A percentile compares a stretch with the other conserved stretches of the same genome.
phyloP scores from a whole-genome alignment of 2,888 invertebrate genomes.

The Stegophylla sp. region DNA sequence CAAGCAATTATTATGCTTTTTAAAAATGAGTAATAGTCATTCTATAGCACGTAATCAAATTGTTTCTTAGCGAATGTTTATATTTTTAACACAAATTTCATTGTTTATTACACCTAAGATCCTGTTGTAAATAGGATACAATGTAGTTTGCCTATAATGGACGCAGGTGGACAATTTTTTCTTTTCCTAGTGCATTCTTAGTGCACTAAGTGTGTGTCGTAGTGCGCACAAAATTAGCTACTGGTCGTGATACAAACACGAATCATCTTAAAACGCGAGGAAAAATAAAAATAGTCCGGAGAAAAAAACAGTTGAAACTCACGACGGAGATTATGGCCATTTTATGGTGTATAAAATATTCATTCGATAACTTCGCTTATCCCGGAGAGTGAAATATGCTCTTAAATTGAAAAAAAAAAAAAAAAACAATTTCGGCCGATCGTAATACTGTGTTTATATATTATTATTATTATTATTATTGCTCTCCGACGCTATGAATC shows the following conservation, averaged over 20 bases:
- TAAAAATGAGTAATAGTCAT: too few relatives aligned
- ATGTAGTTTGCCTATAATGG: too few relatives aligned
- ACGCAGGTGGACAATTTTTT: too few relatives aligned
- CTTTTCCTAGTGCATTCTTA: constrained; percentile 10
- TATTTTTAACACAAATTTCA: too few relatives aligned
- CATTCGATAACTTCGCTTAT: constrained; percentile 5
- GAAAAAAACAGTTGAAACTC: constrained; percentile 1
- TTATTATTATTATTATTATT: background rate
- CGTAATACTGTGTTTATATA: background rate
- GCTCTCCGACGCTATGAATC: background rate
- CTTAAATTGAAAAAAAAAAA: constrained; percentile 5
- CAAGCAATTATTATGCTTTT: too few relatives aligned
- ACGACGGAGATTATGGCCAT: background rate
- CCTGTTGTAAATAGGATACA: constrained; percentile 1
- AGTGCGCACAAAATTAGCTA: too few relatives aligned
- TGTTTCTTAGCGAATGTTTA: too few relatives aligned
- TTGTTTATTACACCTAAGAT: constrained; percentile 14
- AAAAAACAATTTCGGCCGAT: background rate
- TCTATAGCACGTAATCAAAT: too few relatives aligned
- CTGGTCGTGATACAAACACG: background rate
- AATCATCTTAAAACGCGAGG: background rate
- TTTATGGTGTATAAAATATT: constrained; percentile 28
- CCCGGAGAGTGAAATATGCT: constrained; percentile 6
- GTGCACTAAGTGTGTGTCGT: too few relatives aligned
- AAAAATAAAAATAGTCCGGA: background rate